Percentiles rank a stretch among this genome's conserved stretches.
Conservation (phyloP, 2,888 invertebrate species). For the Phorcus lineatus region DNA sequence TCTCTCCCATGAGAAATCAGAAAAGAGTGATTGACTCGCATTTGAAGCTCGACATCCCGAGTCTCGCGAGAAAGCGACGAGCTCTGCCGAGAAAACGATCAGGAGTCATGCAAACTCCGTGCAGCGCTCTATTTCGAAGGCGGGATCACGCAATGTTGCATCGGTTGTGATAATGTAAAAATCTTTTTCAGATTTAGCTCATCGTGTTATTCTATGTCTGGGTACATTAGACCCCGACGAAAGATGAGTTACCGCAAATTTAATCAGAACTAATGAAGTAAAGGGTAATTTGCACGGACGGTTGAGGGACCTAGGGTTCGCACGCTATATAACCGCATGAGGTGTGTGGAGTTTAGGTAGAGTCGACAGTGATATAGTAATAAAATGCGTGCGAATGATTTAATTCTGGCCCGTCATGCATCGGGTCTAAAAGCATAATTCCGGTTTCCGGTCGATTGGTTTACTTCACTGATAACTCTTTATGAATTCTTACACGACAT, state of each 20-base stretch:
- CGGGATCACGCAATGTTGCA: not conserved
- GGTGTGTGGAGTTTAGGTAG: not conserved
- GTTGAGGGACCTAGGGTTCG: slow-evolving; percentile 3
- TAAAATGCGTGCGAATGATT: slow-evolving; percentile 5
- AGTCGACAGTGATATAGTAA: not conserved
- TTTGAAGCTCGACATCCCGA: not conserved
- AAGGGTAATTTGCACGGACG: not conserved
- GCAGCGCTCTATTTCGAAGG: not conserved
- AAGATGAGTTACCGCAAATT: slow-evolving; percentile 5
- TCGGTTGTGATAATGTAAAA: not conserved
- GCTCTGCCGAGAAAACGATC: not conserved
- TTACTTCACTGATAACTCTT: too few species aligned
- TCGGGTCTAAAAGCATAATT: too few species aligned
- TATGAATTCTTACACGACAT: too few species aligned
- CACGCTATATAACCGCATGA: not conserved
- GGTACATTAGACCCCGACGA: not conserved
- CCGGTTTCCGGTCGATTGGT: too few species aligned
- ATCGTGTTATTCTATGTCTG: not conserved
- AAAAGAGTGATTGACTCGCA: not conserved
- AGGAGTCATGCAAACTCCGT: not conserved
- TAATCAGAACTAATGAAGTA: slow-evolving; percentile 10
- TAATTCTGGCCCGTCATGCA: not conserved
- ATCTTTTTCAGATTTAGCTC: slow-evolving; percentile 8
- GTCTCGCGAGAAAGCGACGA: not conserved
- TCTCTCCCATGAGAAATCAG: slow-evolving; percentile 2